A percentile compares a stretch with the other conserved stretches of the same genome.
These are phyloP conservation scores for Sylvilagus floridanus DNA, from an alignment of 2,797 vertebrate genomes.

Conservation along the genomic window DNA sequence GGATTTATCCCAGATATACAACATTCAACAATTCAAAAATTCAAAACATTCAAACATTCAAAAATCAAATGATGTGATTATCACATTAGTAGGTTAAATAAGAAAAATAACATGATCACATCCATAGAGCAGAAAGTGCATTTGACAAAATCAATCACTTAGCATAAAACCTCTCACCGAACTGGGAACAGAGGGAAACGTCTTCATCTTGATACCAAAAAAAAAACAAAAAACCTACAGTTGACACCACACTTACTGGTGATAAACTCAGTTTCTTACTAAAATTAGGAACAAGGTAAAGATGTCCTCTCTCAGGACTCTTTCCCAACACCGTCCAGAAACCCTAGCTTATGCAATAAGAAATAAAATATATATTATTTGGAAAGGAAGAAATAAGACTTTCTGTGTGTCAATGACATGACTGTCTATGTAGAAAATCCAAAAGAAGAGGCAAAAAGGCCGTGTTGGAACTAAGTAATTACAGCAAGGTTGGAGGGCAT, in stretches of 20 bases:
- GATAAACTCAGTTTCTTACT: not conserved
- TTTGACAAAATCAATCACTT: not conserved
- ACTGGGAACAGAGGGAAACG: too few species aligned
- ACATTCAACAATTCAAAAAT: too few species aligned
- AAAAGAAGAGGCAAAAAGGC: not conserved
- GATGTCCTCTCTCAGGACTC: not conserved
- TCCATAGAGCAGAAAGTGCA: not conserved
- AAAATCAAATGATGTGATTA: not conserved
- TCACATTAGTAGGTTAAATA: not conserved
- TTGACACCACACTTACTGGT: not conserved
- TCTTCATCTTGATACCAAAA: too few species aligned
- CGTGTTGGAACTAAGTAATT: not conserved
- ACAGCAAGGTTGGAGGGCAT: not conserved
- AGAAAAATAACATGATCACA: not conserved
- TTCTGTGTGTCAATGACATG: not conserved
- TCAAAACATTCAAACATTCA: too few species aligned
- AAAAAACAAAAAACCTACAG: not conserved
- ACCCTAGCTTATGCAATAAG: not conserved
- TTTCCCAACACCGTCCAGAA: not conserved
- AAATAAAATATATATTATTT: not conserved
- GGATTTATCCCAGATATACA: not conserved
- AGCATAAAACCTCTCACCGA: not conserved
- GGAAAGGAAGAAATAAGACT: not conserved
- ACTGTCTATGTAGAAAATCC: not conserved
- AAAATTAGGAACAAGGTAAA: not conserved